These are phyloP conservation scores for Scomberomorus guttatus DNA, from an alignment of 2,797 vertebrate species.

Conservation along the genomic window DNA sequence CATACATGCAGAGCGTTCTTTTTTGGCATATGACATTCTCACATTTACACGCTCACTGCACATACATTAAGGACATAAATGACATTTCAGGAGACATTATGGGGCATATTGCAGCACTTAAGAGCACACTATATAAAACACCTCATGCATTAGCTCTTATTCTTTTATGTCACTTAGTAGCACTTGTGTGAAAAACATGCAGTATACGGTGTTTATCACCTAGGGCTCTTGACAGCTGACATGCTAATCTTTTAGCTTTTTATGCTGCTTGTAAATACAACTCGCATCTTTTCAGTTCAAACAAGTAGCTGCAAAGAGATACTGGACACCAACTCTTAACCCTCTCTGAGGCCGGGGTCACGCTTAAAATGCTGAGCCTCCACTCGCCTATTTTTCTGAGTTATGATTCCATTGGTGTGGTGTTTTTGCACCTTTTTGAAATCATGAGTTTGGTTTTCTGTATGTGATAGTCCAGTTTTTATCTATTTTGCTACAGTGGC, in stretches of 20 bases:
- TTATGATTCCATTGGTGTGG: not conserved
- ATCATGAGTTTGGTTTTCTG: not conserved
- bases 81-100: conserved; percentile 24
- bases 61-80: conserved; percentile 22
- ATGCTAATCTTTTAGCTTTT: conserved; percentile 22
- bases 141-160: conserved; percentile 2
- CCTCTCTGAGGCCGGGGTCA: not conserved
- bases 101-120: conserved; percentile 26
- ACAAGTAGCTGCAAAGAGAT: not conserved
- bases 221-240: conserved; percentile 16
- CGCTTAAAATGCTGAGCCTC: not conserved
- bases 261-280: conserved; percentile 1
- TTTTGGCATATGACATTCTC: conserved; percentile 16
- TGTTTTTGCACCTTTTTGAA: not conserved
- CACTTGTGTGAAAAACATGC: conserved; percentile 29
- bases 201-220: conserved; percentile 1
- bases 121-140: conserved; percentile 19
- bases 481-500: not conserved
- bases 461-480: not conserved
- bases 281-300: conserved; percentile 1
- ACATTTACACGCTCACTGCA: conserved; percentile 1
- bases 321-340: conserved; percentile 5
- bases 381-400: not conserved
- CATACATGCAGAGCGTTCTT: not conserved
- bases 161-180: conserved; percentile 26